Evolutionary conservation across 2,113 vertebrate genomes (phyloP).

Genomic region (Polypterus senegalus): DNA sequence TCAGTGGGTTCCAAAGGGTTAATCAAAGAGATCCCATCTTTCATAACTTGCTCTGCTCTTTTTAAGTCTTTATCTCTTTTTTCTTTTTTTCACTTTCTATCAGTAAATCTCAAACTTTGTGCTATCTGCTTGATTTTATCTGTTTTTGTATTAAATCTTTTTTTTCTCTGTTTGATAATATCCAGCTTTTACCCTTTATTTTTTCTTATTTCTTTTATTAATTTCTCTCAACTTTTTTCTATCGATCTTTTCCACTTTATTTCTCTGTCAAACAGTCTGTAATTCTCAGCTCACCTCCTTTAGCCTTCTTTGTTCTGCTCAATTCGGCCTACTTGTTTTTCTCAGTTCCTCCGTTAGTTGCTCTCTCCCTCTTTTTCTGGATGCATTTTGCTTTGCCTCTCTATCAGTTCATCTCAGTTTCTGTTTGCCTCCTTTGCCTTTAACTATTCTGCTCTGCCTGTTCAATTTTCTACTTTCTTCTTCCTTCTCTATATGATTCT

Average conservation of each 20-base stretch:
- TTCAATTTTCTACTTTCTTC: background rate
- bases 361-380: background rate
- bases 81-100: background rate
- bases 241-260: background rate
- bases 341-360: too few species aligned
- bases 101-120: too few species aligned
- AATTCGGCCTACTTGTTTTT: background rate
- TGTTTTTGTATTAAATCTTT: too few species aligned
- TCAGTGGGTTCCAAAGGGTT: too few species aligned
- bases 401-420: background rate
- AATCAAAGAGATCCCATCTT: too few species aligned
- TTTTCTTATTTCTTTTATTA: too few species aligned
- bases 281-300: background rate
- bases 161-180: too few species aligned
- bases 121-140: too few species aligned
- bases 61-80: background rate
- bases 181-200: too few species aligned
- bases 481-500: background rate
- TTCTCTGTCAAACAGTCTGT: background rate
- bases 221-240: background rate
- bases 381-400: background rate
- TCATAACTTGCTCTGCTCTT: too few species aligned
- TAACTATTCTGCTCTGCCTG: background rate
- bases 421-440: background rate
- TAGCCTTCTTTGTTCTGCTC: background rate